phyloP scores from a whole-genome alignment of 2,888 invertebrate species.

The Eubasilissa splendida region DNA sequence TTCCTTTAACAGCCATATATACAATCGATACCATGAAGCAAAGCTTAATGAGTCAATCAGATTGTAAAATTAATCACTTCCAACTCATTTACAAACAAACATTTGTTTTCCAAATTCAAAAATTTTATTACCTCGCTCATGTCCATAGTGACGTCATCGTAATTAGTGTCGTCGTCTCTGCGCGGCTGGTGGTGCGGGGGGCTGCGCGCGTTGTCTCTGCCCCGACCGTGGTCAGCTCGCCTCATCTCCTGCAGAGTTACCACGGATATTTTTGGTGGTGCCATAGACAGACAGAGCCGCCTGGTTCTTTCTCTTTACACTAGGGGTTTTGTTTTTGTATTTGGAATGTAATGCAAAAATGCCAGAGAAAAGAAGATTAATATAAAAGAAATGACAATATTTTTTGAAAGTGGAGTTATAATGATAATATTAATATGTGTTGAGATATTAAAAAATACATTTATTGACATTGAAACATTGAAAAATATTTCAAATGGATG shows the following conservation, averaged over 20 bases:
- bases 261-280: slow-evolving; percentile 52
- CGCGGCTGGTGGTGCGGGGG: slow-evolving; percentile 60
- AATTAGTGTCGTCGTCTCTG: slow-evolving; percentile 78
- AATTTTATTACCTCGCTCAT: slow-evolving; percentile 77
- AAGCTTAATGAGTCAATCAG: no score
- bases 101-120: not conserved
- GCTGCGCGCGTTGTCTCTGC: slow-evolving; percentile 63
- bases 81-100: not conserved
- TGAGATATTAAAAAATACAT: no score
- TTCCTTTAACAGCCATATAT: no score
- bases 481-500: no score
- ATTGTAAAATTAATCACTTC: no score
- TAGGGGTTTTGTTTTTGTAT: slow-evolving; percentile 44
- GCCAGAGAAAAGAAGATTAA: slow-evolving; percentile 44
- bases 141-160: slow-evolving; percentile 85
- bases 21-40: no score
- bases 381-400: slow-evolving; percentile 29
- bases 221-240: slow-evolving; percentile 37
- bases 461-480: no score
- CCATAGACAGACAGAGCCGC: slow-evolving; percentile 11
- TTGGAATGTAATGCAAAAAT: slow-evolving; percentile 46
- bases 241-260: slow-evolving; percentile 50
- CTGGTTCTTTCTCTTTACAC: slow-evolving; percentile 34
- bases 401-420: not conserved
- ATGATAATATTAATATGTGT: no score